Evolutionary conservation across 2,797 vertebrate genomes (phyloP), one percentile per base, ranked within the genome.

Genomic region (Pseudochaenichthys georgianus): DNA sequence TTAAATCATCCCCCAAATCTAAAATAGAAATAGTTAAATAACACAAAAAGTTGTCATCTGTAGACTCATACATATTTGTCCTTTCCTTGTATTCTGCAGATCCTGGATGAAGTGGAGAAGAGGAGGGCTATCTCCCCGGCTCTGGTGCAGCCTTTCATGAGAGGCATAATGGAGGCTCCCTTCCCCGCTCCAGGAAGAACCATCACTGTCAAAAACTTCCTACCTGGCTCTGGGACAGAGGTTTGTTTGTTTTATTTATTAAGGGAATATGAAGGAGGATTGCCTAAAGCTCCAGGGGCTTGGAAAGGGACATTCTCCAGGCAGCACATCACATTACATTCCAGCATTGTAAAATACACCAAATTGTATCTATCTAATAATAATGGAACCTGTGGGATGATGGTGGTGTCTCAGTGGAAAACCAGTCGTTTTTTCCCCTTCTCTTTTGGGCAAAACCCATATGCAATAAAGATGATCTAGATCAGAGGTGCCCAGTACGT

Each of bases 111-210:
- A 81, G 98, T 99, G 73, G 98, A 99, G 88, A 99, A 99, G 89
- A 94, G 98, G 72, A 93, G 98, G 28, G 96, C 96, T 19, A 97
- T 99, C 88, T 99, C 98, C 0, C 97, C 98, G 0, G 98, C 98
- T 17, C 93, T 99, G 86, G 98, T 99, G 51, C 98, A 99, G 90
- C 98, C 98, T 23, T 98, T 99, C 72, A 99, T 99, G 98, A 96
- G 98, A 85, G 97, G 97, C 53, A 96, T 99, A 77, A 98, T 99
- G 97, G 98, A 99, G 84, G 98, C 98, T 73, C 98, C 98, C 2
- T 99, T 99, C 84, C 98, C 98, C 13, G 98, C 98, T 66, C 94
- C 98, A 63, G 98, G 98, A 41, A 95, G 96, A 69, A 99, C 97
- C 0, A 97, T 99, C 86, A 92, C 95, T 13, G 96, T 99, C 89